Evolutionary conservation across 2,113 vertebrate species (phyloP).

Genomic region (Python bivittatus): DNA sequence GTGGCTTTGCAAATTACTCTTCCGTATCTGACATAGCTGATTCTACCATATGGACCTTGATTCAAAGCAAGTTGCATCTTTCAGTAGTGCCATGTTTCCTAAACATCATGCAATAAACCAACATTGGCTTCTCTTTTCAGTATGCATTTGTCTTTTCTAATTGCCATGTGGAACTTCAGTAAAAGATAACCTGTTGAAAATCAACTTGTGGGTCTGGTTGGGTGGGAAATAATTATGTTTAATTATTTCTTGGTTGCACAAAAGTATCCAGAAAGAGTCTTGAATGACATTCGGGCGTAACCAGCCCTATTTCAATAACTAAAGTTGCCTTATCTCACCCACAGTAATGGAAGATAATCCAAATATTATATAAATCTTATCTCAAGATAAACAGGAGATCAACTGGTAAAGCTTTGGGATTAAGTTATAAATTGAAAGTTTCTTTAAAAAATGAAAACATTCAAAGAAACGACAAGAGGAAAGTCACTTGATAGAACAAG

Average conservation of each 20-base stretch:
- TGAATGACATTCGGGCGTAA: background rate
- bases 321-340: background rate
- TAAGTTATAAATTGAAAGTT: background rate
- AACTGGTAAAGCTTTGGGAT: background rate
- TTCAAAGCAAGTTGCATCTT: background rate
- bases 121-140: background rate
- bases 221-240: background rate
- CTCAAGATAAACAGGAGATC: background rate
- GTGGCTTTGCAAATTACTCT: background rate
- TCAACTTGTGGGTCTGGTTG: no score
- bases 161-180: background rate
- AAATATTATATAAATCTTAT: constrained; percentile 20
- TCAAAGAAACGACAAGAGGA: background rate
- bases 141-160: background rate
- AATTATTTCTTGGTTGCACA: background rate
- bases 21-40: background rate
- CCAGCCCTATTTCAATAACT: constrained; percentile 15
- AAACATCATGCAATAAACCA: background rate
- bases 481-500: background rate
- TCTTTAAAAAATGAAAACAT: background rate
- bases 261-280: background rate
- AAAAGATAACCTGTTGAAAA: background rate
- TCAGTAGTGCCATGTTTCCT: background rate
- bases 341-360: background rate
- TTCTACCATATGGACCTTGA: background rate